Base-by-base conservation (phyloP, 2,888 invertebrate genomes). In the Drosophila leonis region DNA sequence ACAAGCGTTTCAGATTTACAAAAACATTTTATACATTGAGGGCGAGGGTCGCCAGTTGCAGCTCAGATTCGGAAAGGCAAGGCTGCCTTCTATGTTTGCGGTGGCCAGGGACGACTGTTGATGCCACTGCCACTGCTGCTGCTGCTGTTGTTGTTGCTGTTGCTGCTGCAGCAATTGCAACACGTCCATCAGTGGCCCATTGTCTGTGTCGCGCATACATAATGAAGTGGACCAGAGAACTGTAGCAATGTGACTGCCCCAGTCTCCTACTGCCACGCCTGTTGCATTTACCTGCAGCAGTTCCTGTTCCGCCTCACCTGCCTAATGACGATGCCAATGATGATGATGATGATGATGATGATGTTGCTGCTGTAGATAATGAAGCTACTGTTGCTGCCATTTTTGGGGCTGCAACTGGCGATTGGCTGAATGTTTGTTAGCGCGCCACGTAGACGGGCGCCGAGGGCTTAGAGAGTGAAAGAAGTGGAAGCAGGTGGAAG, bases 181-280 rank as follows among this genome's bases (percentile, higher is more conserved):
- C 88, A 85, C 84, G 87, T 88, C 87, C 88, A 88, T 88, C 88
- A 88, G 86, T 86, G 86, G 86, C 81, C 84, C 89, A 87, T 87
- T 87, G 86, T 87, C 87, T 86, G 87, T 86, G 86, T 79, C 77
- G 87, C 84, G 86, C 86, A 87, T 87, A 88, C 86, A 79, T 88
- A 88, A 87, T 86, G 86, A 86, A 86, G 78, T 80, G 80, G 68
- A 80, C 65, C 74, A 39, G 62, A 39, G 62, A 71, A 63, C 55
- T 74, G 65, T 56, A 61, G 63, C 67, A 54, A 52, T 52, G 51
- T 46, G 18, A 12, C 51, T 49, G 15, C 56, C 41, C 29, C 31
- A 0, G 18, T 8, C 27, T 31, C 31, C 49, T 51, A 0, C 20
- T 51, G 27, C 29, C 41, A 31, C 15, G 42, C 56, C 56, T 56